Base-by-base conservation (phyloP, 2,888 invertebrate genomes). In the Drosophila diplacantha region DNA sequence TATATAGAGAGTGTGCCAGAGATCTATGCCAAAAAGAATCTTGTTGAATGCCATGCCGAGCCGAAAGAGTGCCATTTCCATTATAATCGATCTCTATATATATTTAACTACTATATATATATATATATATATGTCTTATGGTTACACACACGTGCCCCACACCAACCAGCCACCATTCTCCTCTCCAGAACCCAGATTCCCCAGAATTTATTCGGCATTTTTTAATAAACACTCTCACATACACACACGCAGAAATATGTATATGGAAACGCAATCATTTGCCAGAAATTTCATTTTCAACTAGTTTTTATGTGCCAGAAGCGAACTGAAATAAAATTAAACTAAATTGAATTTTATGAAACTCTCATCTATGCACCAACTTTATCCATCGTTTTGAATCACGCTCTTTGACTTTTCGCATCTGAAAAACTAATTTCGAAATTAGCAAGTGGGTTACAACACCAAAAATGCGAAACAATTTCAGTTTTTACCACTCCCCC, bases 101-200 rank as follows among this genome's bases (percentile, higher is more conserved):
- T 71, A 72, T 56, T 57, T 71, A 68, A 72, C 68, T 67, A 55
- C 49, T 71, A 72, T 71, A 29, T 43, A 73, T 72, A 41, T 71
- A 29, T 43, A 73, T 72, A 41, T 41, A 41, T 41, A 65, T 86
- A 88, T 88, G 88, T 88, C 88, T 86, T 85, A 86, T 88, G 88
- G 88, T 88, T 88, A 87, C 87, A 88, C 88, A 88, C 88, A 81
- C 73, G 71, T 73, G 77, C 64, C 69, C 73, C 71, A 61, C 65
- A 71, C 51, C 41, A 44, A 52, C 51, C 58, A 51, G 43, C 44
- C 39, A 43, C 34, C 46, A 56, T 35, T 39, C 55, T 44, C 18
- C 63, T 37, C 53, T 22, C 51, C 43, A 56, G 49, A 8, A 43
- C 14, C 24, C 41, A 41, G 41, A 41, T 26, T 11, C 0, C n/a